Evolutionary conservation across 2,797 vertebrate species (phyloP).

Genomic region (Crenuchus spilurus): DNA sequence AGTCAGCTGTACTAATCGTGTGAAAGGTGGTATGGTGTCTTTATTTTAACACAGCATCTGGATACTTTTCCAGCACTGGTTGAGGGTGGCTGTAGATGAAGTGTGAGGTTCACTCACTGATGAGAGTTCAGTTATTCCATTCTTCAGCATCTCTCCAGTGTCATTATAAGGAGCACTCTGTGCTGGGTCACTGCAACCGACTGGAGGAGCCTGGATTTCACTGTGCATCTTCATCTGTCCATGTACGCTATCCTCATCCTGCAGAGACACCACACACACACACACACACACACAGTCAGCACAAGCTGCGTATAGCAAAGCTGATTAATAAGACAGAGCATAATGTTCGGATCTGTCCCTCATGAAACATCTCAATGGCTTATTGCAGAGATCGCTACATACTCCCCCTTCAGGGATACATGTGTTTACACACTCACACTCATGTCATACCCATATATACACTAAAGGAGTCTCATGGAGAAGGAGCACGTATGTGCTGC

Average conservation of each 20-base stretch:
- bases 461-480: not conserved
- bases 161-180: conserved; percentile 77
- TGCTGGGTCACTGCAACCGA: conserved; percentile 77
- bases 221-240: conserved; percentile 46
- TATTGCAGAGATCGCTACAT: not conserved
- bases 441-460: not conserved
- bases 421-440: not conserved
- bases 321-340: not conserved
- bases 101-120: conserved; percentile 61
- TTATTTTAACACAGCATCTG: too few relatives aligned
- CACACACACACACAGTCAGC: conserved; percentile 48
- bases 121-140: conserved; percentile 70
- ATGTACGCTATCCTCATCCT: conserved; percentile 62
- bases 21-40: too few relatives aligned
- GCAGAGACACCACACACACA: conserved; percentile 47
- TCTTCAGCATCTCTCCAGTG: conserved; percentile 78
- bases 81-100: conserved; percentile 13
- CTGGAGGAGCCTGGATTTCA: conserved; percentile 65
- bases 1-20: too few relatives aligned
- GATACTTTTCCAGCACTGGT: too few relatives aligned
- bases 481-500: not conserved
- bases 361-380: not conserved
- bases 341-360: not conserved
- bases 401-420: not conserved
- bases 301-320: conserved; percentile 5